A percentile compares a stretch with the other conserved stretches of the same genome.
Evolutionary conservation across 92 coral and sea anemone genomes (phyloP).

Genomic region (Porites evermanni): DNA sequence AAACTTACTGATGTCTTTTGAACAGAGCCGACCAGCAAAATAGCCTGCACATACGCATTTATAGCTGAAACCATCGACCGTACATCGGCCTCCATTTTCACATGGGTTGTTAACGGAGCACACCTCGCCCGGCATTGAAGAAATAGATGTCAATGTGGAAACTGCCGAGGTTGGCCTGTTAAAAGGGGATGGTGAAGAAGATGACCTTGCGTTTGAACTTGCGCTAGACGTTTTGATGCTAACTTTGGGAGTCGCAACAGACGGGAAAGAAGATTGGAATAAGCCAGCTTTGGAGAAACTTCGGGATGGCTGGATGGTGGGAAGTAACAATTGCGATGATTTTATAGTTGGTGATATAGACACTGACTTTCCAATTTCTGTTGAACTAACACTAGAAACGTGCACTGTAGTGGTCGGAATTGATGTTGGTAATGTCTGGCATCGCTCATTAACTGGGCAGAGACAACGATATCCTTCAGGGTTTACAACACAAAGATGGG

Average conservation of each 20-base stretch:
- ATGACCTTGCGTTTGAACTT: neutral
- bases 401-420: neutral
- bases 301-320: no score
- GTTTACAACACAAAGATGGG: constrained; percentile 68
- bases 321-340: neutral
- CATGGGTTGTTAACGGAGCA: constrained; percentile 7
- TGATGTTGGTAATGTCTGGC: constrained; percentile 18
- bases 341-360: neutral
- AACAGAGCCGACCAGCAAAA: constrained; percentile 11
- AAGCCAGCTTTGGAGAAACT: neutral
- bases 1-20: constrained; percentile 27
- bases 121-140: neutral
- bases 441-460: constrained; percentile 45
- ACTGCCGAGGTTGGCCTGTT: neutral
- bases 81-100: constrained; percentile 22
- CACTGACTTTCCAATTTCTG: neutral
- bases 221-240: neutral
- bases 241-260: neutral
- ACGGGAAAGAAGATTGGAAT: neutral
- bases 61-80: constrained; percentile 7
- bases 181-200: neutral
- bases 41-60: constrained; percentile 13
- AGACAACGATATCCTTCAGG: constrained; percentile 71
- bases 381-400: neutral
- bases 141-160: neutral